These are phyloP conservation scores for Drosophila differens DNA, from an alignment of 2,888 invertebrate species.

Conservation along the genomic window DNA sequence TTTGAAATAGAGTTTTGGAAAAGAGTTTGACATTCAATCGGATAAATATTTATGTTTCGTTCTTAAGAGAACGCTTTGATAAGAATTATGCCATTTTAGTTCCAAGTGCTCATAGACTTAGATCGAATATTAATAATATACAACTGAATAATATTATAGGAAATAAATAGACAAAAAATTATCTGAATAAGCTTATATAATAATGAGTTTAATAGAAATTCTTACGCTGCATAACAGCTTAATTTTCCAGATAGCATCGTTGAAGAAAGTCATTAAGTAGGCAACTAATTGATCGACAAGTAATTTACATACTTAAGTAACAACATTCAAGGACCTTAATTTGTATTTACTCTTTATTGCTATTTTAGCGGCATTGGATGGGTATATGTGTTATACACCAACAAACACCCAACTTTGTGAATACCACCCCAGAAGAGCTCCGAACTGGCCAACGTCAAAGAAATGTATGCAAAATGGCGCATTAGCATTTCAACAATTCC, in stretches of 20 bases:
- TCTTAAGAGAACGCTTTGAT: not conserved
- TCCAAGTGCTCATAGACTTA: not conserved
- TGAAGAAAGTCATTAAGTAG: not conserved
- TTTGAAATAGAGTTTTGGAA: not conserved
- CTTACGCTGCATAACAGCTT: not conserved
- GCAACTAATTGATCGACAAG: not conserved
- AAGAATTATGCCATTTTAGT: not conserved
- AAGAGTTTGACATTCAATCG: not conserved
- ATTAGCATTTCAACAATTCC: constrained; percentile 78
- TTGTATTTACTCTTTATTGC: constrained; percentile 10
- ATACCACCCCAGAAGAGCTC: constrained; percentile 1
- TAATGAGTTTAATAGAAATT: not conserved
- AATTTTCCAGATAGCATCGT: not conserved
- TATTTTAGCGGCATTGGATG: constrained; percentile 1
- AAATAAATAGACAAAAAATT: not conserved
- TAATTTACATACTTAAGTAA: constrained; percentile 13
- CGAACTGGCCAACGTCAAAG: constrained; percentile 55
- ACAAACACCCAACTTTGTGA: constrained; percentile 10
- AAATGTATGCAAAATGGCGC: constrained; percentile 80
- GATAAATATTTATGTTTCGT: not conserved
- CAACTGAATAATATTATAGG: not conserved
- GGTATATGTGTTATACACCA: not conserved
- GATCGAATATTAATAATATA: not conserved
- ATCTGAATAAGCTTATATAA: not conserved
- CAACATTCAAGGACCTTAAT: constrained; percentile 1